Evolutionary conservation across 2,888 invertebrate species (phyloP).

Genomic region (Hylaea fasciaria): DNA sequence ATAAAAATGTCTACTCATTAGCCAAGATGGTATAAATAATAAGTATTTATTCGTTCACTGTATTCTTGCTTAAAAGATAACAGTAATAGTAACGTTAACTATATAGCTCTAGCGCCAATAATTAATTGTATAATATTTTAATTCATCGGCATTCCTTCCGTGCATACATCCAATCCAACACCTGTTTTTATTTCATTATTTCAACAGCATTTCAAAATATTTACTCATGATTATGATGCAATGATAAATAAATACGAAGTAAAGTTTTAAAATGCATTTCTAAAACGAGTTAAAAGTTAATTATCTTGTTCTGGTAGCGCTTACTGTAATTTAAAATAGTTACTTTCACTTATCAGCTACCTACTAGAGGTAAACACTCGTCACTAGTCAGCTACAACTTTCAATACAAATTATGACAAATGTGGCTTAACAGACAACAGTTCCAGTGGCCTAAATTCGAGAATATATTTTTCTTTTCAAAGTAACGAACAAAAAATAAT

Average conservation of each 20-base stretch:
- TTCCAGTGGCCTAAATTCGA: conserved; percentile 5
- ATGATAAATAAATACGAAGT: conserved; percentile 6
- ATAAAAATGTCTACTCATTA: no score
- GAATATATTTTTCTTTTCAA: conserved; percentile 10
- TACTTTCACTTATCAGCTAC: conserved; percentile 32
- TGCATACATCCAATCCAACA: conserved; percentile 45
- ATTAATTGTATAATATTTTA: background rate
- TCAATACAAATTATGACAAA: background rate
- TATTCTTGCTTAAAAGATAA: background rate
- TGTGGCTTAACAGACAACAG: conserved; percentile 2
- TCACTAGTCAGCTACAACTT: background rate
- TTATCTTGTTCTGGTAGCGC: conserved; percentile 6
- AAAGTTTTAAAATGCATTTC: conserved; percentile 1
- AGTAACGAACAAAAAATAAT: conserved; percentile 22
- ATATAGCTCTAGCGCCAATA: background rate
- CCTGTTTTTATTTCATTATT: conserved; percentile 44
- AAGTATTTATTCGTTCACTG: background rate
- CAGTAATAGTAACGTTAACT: background rate
- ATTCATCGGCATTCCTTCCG: conserved; percentile 34
- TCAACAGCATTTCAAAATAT: conserved; percentile 2
- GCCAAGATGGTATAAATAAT: no score
- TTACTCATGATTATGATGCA: conserved; percentile 6
- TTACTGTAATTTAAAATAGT: conserved; percentile 23
- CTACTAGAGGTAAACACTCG: background rate
- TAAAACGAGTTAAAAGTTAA: conserved; percentile 1